A percentile compares a stretch with the other conserved stretches of the same genome.
phyloP scores from a whole-genome alignment of 1,140 invertebrate species.

The Campoletis sonorensis region DNA sequence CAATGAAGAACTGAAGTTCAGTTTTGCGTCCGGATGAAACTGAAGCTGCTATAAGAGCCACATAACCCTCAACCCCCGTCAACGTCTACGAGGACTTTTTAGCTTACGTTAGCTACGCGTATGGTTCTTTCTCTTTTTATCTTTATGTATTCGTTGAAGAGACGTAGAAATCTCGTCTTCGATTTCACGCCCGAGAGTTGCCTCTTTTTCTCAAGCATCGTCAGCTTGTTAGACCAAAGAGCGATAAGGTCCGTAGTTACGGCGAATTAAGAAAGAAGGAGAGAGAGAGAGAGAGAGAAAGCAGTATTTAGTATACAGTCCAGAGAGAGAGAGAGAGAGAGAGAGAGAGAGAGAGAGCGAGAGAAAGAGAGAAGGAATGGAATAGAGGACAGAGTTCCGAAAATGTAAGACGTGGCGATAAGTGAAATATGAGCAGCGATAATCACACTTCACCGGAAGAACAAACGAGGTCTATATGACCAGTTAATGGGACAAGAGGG shows the following conservation, averaged over 20 bases:
- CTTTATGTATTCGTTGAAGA: slow-evolving; percentile 21
- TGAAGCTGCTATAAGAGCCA: slow-evolving; percentile 7
- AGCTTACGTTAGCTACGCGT: not conserved
- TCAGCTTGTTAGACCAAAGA: slow-evolving; percentile 56
- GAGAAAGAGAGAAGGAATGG: not conserved
- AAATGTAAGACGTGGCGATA: slow-evolving; percentile 1
- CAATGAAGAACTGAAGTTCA: slow-evolving; percentile 38
- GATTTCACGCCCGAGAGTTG: slow-evolving; percentile 53
- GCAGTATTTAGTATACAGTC: not conserved
- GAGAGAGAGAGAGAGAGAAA: not conserved
- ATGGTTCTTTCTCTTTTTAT: not conserved
- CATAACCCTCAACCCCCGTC: slow-evolving; percentile 16
- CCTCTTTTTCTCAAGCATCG: slow-evolving; percentile 57
- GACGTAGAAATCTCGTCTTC: slow-evolving; percentile 48
- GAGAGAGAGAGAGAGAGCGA: not conserved
- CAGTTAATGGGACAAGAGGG: not conserved
- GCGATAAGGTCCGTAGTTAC: slow-evolving; percentile 48
- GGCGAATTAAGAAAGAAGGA: not conserved
- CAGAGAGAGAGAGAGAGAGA: slow-evolving; percentile 13
- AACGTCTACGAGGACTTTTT: slow-evolving; percentile 28
- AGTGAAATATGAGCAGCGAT: slow-evolving; percentile 9
- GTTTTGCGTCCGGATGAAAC: slow-evolving; percentile 15
- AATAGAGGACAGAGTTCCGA: not conserved
- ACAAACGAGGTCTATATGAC: slow-evolving; percentile 1
- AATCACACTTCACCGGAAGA: slow-evolving; percentile 8